Percentiles rank a stretch among this genome's conserved stretches.
These are phyloP conservation scores for Pseudomyrmex flavicornis DNA, from an alignment of 1,140 invertebrate genomes.

Conservation along the genomic window DNA sequence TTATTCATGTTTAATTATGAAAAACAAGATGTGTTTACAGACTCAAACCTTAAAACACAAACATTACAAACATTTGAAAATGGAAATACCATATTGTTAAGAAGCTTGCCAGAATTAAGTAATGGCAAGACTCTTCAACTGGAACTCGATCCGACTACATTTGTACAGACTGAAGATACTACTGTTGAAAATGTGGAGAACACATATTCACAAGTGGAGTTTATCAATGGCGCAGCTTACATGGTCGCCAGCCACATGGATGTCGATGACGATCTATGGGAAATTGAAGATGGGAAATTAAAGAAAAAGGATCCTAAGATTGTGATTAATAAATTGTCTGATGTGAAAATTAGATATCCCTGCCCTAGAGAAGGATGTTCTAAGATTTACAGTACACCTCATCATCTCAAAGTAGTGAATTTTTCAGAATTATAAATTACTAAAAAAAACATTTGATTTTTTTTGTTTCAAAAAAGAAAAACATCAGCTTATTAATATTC, in stretches of 20 bases:
- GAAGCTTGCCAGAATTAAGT: slow-evolving; percentile 72
- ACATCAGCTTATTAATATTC: neutral
- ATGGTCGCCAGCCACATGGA: slow-evolving; percentile 75
- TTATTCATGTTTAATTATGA: neutral
- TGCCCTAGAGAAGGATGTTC: slow-evolving; percentile 86
- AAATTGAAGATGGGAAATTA: slow-evolving; percentile 73
- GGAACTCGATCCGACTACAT: slow-evolving; percentile 72
- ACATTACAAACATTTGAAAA: slow-evolving; percentile 65
- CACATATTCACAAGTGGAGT: slow-evolving; percentile 74
- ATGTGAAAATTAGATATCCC: slow-evolving; percentile 74
- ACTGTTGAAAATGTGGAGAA: slow-evolving; percentile 67
- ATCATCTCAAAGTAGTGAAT: slow-evolving; percentile 86
- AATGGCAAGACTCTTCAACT: slow-evolving; percentile 77
- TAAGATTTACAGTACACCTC: slow-evolving; percentile 86
- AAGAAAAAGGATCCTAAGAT: slow-evolving; percentile 75
- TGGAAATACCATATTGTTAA: slow-evolving; percentile 74
- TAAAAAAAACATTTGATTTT: neutral
- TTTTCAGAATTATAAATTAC: slow-evolving; percentile 14
- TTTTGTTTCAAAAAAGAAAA: slow-evolving; percentile 9
- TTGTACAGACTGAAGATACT: slow-evolving; percentile 65
- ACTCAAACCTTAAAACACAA: slow-evolving; percentile 65
- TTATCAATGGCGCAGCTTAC: slow-evolving; percentile 79
- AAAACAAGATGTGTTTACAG: slow-evolving; percentile 51
- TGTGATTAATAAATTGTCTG: slow-evolving; percentile 71
- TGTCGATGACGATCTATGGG: slow-evolving; percentile 73